A percentile compares a stretch with the other conserved stretches of the same genome.
These are phyloP conservation scores for Sycophila sp. DNA, from an alignment of 1,140 invertebrate genomes.

Conservation along the genomic window DNA sequence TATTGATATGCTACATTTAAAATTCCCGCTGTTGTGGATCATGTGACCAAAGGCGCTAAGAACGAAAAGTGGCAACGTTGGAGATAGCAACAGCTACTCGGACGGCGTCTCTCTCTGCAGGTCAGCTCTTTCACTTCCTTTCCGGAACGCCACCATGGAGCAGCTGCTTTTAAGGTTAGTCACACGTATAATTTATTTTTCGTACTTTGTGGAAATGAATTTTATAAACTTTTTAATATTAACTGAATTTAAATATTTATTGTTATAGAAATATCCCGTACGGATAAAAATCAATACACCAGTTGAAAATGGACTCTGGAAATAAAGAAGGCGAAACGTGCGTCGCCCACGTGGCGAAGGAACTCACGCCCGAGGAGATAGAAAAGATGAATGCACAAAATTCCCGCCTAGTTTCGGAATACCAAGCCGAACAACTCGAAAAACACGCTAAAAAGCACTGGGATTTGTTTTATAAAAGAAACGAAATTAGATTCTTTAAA, in stretches of 20 bases:
- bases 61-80: neutral
- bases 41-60: too few relatives aligned
- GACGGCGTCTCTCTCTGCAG: neutral
- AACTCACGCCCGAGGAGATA: conserved; percentile 70
- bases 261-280: neutral
- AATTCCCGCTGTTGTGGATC: too few relatives aligned
- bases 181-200: neutral
- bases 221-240: neutral
- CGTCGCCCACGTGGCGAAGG: conserved; percentile 15
- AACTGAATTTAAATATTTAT: neutral
- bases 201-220: neutral
- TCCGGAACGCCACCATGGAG: neutral
- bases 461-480: conserved; percentile 98
- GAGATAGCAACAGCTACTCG: too few relatives aligned
- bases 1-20: too few relatives aligned
- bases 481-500: conserved; percentile 92
- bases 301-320: conserved; percentile 37
- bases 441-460: conserved; percentile 90
- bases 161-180: neutral
- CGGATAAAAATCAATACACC: neutral
- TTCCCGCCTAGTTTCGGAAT: conserved; percentile 76
- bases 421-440: conserved; percentile 86
- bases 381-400: conserved; percentile 74
- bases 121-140: neutral
- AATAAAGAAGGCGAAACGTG: neutral